These are phyloP conservation scores for Dasysyrphus albostriatus DNA, from an alignment of 2,888 invertebrate genomes.

Conservation along the genomic window DNA sequence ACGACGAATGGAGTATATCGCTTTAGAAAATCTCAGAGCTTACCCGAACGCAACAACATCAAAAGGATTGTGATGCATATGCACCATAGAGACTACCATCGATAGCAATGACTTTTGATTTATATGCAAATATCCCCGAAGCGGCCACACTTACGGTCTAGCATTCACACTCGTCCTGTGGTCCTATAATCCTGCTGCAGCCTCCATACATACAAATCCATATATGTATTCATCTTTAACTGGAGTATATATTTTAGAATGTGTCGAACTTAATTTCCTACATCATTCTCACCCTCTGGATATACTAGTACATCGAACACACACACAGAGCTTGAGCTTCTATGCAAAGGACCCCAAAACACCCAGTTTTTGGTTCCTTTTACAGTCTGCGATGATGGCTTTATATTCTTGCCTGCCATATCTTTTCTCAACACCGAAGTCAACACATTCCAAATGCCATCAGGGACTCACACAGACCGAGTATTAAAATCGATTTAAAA, in stretches of 20 bases:
- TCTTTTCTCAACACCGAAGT: conserved; percentile 48
- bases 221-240: not conserved
- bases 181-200: conserved; percentile 5
- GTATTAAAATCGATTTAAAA: conserved; percentile 62
- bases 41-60: conserved; percentile 33
- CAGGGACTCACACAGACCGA: conserved; percentile 13
- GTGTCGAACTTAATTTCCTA: conserved; percentile 66
- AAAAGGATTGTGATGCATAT: conserved; percentile 28
- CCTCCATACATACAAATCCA: not conserved
- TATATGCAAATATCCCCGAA: conserved; percentile 70
- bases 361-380: conserved; percentile 15
- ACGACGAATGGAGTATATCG: conserved; percentile 36
- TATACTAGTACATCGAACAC: not conserved
- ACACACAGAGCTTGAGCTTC: not conserved
- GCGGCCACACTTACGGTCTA: conserved; percentile 36
- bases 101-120: conserved; percentile 69
- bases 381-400: not conserved
- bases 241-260: conserved; percentile 10
- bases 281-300: conserved; percentile 5
- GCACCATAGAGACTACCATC: conserved; percentile 35
- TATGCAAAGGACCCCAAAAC: conserved; percentile 51
- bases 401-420: conserved; percentile 36
- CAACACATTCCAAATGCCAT: conserved; percentile 49
- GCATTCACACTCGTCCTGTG: conserved; percentile 19
- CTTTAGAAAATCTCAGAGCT: conserved; percentile 48